A percentile compares a stretch with the other conserved stretches of the same genome.
Evolutionary conservation across 2,888 invertebrate species (phyloP).

Genomic region (Hemaris fuciformis): DNA sequence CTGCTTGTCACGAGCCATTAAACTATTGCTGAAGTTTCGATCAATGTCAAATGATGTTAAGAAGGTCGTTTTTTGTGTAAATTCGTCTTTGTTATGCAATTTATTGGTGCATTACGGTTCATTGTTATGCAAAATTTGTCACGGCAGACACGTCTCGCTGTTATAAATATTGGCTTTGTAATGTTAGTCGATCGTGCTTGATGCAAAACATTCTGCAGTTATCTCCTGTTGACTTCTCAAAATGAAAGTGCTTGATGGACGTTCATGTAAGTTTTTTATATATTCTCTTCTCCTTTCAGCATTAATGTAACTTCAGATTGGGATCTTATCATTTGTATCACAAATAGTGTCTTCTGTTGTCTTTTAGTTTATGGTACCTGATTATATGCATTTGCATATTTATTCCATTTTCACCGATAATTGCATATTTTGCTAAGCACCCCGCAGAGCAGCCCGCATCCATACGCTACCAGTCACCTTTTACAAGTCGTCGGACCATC

Average conservation of each 20-base stretch:
- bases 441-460: no score
- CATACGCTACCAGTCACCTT: no score
- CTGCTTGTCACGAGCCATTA: constrained; percentile 26
- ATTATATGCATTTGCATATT: no score
- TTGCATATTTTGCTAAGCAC: no score
- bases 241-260: constrained; percentile 36
- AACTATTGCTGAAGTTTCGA: constrained; percentile 17
- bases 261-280: constrained; percentile 29
- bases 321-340: no score
- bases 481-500: no score
- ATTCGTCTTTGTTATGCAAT: constrained; percentile 6
- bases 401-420: no score
- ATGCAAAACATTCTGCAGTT: not conserved
- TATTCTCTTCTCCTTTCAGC: not conserved
- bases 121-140: constrained; percentile 16
- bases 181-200: not conserved
- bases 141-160: constrained; percentile 9
- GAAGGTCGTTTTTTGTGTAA: constrained; percentile 16
- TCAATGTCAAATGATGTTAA: constrained; percentile 33
- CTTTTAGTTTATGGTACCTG: no score
- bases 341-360: no score
- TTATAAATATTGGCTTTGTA: not conserved
- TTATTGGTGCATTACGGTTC: constrained; percentile 15
- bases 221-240: not conserved
- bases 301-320: no score